Evolutionary conservation across 2,113 vertebrate genomes (phyloP).

Genomic region (Uropsilus gracilis): DNA sequence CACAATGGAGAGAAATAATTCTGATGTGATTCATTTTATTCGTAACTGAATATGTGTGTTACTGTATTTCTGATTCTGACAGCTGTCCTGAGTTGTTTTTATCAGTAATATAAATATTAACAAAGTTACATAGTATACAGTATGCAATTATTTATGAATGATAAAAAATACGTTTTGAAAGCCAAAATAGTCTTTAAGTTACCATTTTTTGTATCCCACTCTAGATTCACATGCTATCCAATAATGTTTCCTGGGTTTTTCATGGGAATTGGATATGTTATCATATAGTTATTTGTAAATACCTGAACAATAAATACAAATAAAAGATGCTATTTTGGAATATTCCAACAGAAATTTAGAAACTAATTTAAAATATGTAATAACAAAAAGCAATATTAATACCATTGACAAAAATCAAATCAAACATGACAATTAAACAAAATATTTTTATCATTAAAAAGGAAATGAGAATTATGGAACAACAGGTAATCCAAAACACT

Average conservation of each 20-base stretch:
- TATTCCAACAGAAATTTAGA: background rate
- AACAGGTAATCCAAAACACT: background rate
- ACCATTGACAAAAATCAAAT: conserved; percentile 17
- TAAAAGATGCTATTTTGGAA: background rate
- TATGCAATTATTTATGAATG: background rate
- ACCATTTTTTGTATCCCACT: background rate
- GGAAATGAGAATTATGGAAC: background rate
- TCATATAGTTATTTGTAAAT: background rate
- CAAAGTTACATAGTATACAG: background rate
- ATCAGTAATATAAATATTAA: conserved; percentile 24
- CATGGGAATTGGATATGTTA: background rate
- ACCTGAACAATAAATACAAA: background rate
- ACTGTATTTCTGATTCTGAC: background rate
- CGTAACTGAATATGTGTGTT: background rate
- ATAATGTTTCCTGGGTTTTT: background rate
- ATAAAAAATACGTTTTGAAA: background rate
- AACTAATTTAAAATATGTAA: background rate
- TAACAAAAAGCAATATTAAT: background rate
- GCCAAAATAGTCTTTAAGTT: background rate
- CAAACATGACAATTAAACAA: background rate
- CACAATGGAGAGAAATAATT: background rate
- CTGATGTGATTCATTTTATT: background rate
- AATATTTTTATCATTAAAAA: background rate
- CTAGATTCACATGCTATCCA: background rate
- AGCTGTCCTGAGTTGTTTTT: background rate